Conservation (phyloP, 2,113 vertebrate genomes). For the Pomatostomus ruficeps region DNA sequence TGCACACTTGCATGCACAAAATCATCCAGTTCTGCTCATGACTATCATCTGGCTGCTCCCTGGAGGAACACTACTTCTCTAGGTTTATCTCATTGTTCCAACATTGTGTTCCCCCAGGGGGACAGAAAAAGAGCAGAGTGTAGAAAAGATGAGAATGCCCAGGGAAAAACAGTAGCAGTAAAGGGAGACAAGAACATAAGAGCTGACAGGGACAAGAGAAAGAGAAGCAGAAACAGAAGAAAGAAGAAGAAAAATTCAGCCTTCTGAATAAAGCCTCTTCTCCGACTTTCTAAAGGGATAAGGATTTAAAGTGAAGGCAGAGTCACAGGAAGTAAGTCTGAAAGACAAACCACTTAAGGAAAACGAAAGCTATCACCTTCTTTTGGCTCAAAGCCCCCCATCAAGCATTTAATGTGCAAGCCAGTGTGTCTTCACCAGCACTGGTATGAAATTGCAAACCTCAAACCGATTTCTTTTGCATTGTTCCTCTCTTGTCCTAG, state of each 20-base stretch:
- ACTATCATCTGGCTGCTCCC: background rate
- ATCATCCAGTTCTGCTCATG: background rate
- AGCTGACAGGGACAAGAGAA: background rate
- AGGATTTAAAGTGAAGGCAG: background rate
- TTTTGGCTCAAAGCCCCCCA: background rate
- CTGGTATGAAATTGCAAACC: background rate
- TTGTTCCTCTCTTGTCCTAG: background rate
- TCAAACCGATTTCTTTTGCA: background rate
- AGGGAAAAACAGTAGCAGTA: background rate
- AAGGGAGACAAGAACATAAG: background rate
- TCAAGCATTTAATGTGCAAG: background rate
- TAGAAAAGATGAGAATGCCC: background rate
- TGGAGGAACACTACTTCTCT: background rate
- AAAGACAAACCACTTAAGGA: background rate
- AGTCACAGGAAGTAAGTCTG: background rate
- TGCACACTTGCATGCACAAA: background rate
- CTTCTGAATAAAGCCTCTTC: background rate
- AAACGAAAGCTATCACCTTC: background rate
- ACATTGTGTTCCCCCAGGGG: background rate
- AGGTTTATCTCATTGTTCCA: background rate
- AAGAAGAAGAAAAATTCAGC: background rate
- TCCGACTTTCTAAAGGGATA: background rate
- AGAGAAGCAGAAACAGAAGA: background rate
- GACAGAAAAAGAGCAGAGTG: background rate
- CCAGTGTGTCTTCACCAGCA: background rate